Evolutionary conservation across 2,888 invertebrate genomes (phyloP).

Genomic region (Dendrolimus pini): DNA sequence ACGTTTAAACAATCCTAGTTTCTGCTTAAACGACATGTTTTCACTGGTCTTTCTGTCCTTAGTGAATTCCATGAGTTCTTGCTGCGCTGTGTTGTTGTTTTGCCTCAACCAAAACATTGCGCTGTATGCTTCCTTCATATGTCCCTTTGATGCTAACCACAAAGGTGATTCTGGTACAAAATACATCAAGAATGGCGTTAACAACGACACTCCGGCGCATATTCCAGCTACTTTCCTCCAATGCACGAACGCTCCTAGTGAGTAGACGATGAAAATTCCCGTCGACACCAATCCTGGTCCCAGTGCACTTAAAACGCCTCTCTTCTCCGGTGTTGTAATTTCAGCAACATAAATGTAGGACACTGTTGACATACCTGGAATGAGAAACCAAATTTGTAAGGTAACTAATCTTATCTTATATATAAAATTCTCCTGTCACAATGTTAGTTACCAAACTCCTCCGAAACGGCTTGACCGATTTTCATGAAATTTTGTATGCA

Average conservation of each 20-base stretch:
- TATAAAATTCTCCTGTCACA: no score
- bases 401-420: neutral
- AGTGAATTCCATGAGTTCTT: conserved; percentile 78
- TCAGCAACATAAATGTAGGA: conserved; percentile 83
- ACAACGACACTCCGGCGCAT: conserved; percentile 75
- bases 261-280: conserved; percentile 83
- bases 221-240: conserved; percentile 82
- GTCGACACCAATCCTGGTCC: conserved; percentile 84
- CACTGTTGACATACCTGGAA: conserved; percentile 81
- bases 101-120: conserved; percentile 81
- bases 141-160: conserved; percentile 79
- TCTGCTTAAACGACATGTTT: conserved; percentile 52
- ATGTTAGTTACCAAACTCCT: no score
- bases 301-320: conserved; percentile 81
- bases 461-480: no score
- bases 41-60: conserved; percentile 56
- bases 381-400: conserved; percentile 7
- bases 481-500: no score
- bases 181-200: conserved; percentile 76
- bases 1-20: conserved; percentile 58
- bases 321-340: conserved; percentile 80
- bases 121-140: conserved; percentile 77
- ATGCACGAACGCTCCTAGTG: conserved; percentile 79
- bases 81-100: conserved; percentile 78
- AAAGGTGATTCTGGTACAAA: conserved; percentile 83